A percentile compares a stretch with the other conserved stretches of the same genome.
Evolutionary conservation across 2,888 invertebrate genomes (phyloP).

Genomic region (Beris chalybata): DNA sequence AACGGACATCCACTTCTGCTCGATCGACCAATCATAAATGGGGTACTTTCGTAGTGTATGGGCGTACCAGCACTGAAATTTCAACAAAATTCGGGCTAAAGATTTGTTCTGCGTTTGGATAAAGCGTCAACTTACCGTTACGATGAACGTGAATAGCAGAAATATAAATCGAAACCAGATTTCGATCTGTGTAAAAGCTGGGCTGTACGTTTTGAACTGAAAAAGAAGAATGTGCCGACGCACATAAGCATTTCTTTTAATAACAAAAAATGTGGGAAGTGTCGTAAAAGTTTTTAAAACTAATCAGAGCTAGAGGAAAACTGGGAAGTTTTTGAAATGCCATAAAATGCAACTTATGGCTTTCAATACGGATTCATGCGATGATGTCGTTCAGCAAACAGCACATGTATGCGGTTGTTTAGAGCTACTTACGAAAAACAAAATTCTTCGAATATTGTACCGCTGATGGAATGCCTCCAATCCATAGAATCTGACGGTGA

Average conservation of each 20-base stretch:
- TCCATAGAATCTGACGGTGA: conserved; percentile 82
- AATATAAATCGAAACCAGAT: conserved; percentile 97
- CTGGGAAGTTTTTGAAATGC: no score
- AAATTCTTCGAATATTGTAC: conserved; percentile 80
- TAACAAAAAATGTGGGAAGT: no score
- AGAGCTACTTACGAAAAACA: conserved; percentile 74
- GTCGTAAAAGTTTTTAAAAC: no score
- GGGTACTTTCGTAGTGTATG: conserved; percentile 85
- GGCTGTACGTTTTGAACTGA: conserved; percentile 95
- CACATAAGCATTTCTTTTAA: no score
- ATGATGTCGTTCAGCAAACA: no score
- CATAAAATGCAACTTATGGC: no score
- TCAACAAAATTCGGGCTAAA: background rate
- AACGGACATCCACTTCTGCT: conserved; percentile 94
- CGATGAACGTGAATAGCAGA: conserved; percentile 79
- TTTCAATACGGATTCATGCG: no score
- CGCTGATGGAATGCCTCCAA: conserved; percentile 81
- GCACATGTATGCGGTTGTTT: no score
- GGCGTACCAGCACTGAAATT: conserved; percentile 85
- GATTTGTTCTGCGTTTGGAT: conserved; percentile 9
- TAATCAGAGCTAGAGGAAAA: no score
- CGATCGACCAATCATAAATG: conserved; percentile 93
- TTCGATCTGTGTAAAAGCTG: conserved; percentile 94
- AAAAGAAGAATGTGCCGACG: conserved; percentile 47
- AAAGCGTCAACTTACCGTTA: conserved; percentile 70